phyloP scores from a whole-genome alignment of 2,113 vertebrate genomes.

The Petromus typicus region DNA sequence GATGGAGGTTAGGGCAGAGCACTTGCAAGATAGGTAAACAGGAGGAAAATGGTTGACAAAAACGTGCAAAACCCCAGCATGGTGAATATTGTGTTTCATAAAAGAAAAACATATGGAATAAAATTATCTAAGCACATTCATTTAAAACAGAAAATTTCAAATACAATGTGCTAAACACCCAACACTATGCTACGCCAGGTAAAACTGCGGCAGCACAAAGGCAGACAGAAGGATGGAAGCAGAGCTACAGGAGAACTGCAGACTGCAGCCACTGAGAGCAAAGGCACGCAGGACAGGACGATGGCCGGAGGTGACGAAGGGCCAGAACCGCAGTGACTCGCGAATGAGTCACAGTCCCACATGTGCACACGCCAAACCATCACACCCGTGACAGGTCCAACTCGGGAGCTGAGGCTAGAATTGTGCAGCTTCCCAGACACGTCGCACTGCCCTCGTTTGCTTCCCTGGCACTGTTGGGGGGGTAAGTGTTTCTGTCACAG shows the following conservation, averaged over 20 bases:
- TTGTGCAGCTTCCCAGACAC: neutral
- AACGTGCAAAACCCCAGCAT: neutral
- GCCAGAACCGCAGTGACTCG: neutral
- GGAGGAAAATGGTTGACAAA: neutral
- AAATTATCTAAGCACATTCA: neutral
- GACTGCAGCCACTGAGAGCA: neutral
- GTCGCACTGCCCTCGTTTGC: neutral
- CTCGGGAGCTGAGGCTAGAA: neutral
- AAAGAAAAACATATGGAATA: neutral
- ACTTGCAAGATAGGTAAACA: neutral
- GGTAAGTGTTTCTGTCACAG: no score
- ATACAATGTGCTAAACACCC: neutral
- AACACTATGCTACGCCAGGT: neutral
- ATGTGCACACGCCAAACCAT: neutral
- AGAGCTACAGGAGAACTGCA: neutral
- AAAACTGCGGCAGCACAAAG: neutral
- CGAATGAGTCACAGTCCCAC: neutral
- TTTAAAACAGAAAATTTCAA: neutral
- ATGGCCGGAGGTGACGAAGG: neutral
- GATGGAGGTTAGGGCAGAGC: neutral
- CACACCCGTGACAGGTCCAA: no score
- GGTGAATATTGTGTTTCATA: neutral
- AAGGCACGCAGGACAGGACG: neutral
- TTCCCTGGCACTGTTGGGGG: no score
- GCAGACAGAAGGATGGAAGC: neutral